Base-by-base conservation (phyloP, 2,797 vertebrate species). In the Catharus ustulatus region DNA sequence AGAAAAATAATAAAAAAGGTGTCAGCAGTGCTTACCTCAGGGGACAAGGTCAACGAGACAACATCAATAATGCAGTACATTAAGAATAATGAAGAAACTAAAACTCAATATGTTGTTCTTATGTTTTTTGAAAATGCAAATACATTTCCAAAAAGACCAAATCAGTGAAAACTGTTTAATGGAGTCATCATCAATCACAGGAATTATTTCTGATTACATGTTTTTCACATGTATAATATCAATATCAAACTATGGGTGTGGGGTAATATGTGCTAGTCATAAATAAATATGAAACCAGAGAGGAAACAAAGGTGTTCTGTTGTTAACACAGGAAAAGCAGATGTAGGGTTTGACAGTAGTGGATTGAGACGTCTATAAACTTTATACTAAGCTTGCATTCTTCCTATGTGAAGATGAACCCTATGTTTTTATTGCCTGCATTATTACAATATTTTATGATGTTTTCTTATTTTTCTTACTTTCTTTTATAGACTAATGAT, bases 1-100 rank as follows among this genome's bases (percentile, higher is more conserved):
- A 94, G 81, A 85, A 92, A 91, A 95, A 94, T 88, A 96, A 94
- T 94, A 75, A 84, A 82, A 93, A 92, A 84, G 36, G 81, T 95
- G 87, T 79, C 89, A 79, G 67, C 78, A 61, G 81, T 87, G 78
- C 67, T 71, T 84, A 58, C 77, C 90, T 81, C 90, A 62, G 79
- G 92, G 86, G 88, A 93, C 46, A 92, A 68, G 51, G 92, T 86
- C 88, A 81, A 21, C 51, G 63, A 88, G 46, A 40, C 71, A 82
- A 66, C 83, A 90, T 95, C 62, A 96, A 87, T 94, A 86, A 92
- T 81, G 45, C 26, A 87, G 58, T 76, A 76, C 34, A 17, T 78
- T 55, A 87, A 84, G 36, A 89, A 86, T 57, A 93, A 88, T 73
- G 24, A 89, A 62, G 67, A 84, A 88, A 69, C 40, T 81, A 63